phyloP scores from a whole-genome alignment of 2,113 vertebrate species.

The Aegithalos caudatus region DNA sequence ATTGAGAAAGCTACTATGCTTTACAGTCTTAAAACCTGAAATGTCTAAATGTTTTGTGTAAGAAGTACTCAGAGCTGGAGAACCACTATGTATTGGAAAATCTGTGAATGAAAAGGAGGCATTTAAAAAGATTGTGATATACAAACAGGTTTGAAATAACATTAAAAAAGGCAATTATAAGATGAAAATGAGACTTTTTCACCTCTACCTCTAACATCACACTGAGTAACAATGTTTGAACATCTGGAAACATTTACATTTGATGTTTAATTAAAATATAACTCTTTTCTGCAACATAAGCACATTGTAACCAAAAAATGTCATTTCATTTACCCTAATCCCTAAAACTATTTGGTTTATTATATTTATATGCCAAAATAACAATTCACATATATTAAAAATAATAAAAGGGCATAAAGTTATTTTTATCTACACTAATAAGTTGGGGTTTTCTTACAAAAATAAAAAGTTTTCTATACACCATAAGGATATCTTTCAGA shows the following conservation, averaged over 20 bases:
- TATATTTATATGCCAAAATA: neutral
- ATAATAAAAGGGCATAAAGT: neutral
- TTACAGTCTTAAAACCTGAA: neutral
- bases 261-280: constrained; percentile 30
- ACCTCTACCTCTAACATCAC: neutral
- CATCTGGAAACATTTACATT: constrained; percentile 45
- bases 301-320: neutral
- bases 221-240: neutral
- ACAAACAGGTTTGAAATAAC: neutral
- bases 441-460: neutral
- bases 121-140: neutral
- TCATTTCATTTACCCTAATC: neutral
- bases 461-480: neutral
- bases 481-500: neutral
- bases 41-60: neutral
- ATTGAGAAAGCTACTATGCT: constrained; percentile 18
- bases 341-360: neutral
- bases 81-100: neutral
- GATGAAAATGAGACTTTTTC: neutral
- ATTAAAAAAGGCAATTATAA: neutral
- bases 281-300: neutral
- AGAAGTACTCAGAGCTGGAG: neutral
- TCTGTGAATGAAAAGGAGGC: neutral
- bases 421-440: neutral
- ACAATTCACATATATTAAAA: neutral